Evolutionary conservation across 2,797 vertebrate genomes (phyloP).

Genomic region (Picus viridis): DNA sequence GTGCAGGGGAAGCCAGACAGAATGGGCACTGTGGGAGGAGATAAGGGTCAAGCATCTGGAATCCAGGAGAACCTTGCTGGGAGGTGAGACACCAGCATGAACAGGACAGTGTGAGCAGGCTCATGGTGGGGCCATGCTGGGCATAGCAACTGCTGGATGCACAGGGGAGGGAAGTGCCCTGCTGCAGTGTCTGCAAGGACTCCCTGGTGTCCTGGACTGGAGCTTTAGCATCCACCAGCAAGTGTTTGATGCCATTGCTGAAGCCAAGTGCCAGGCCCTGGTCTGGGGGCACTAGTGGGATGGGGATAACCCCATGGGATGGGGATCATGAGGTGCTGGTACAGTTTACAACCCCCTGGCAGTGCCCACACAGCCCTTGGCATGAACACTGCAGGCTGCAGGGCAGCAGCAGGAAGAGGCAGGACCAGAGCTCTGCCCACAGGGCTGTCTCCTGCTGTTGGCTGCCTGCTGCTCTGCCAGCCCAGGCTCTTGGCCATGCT

Average conservation of each 20-base stretch:
- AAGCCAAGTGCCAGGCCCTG: background rate
- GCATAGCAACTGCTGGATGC: background rate
- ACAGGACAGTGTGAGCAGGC: background rate
- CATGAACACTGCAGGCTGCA: background rate
- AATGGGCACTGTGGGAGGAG: background rate
- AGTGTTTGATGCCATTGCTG: background rate
- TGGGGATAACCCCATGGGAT: background rate
- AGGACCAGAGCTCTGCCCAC: background rate
- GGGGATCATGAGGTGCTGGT: background rate
- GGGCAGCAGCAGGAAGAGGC: background rate
- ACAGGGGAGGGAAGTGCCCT: background rate
- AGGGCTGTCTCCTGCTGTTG: background rate
- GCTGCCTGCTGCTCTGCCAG: background rate
- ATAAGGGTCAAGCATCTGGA: background rate
- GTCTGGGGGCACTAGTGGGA: background rate
- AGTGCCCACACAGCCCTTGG: background rate
- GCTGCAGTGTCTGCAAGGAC: background rate
- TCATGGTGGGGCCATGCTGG: accelerated
- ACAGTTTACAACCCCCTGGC: background rate
- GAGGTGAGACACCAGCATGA: too few relatives aligned
- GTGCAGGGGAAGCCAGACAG: background rate
- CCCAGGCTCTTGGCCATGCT: background rate
- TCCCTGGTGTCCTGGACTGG: background rate
- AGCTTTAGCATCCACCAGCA: background rate
- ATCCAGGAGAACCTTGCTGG: background rate